Evolutionary conservation across 2,113 vertebrate genomes (phyloP), one percentile per base, ranked within the genome.

Genomic region (Boulengeromyrus knoepffleri): DNA sequence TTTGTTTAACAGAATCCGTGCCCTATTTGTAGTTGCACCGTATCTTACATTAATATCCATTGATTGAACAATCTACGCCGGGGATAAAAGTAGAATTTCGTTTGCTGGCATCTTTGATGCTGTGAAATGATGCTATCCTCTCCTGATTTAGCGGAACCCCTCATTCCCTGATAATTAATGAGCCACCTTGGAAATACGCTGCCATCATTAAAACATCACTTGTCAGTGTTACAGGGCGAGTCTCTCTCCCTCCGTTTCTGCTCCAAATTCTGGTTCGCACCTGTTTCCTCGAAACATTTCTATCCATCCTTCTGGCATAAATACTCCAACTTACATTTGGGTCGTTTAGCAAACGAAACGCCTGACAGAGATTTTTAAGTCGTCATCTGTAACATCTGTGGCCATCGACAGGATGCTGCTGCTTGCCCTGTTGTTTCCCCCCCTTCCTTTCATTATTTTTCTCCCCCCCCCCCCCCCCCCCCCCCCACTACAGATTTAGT

Each of bases 401-500:
- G 90, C 91, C 92, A 92, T 94, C 93, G 93, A 94, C 92, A 92
- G 94, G 93, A 93, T 49, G 93, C 93, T 91, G 92, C 87, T 90
- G 94, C 92, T 90, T 92, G 90, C 92, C 91, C 88, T 62, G 92
- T 94, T 94, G 92, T 94, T 93, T 88, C 24, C 10, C 86, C 90
- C 91, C 90, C 10, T 92, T 90, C 83, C 90, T 74, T 92, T 95
- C 94, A 95, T 95, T 94, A 94, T 90, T 21, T 90, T 89, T 91
- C 85, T 77, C 88, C 52, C 95, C 3, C 2, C 42, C 42, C 5
- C 6, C 45, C 45, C 95, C 3, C 2, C 42, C 42, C 5, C 93
- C 50, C 12, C 50, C 50, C 94, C 91, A 94, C 95, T 94, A 92
- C 86, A 90, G 70, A 90, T 92, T 92, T 86, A 90, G 90, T 92